Conservation (phyloP, 2,113 vertebrate genomes). For the Vombatus ursinus region DNA sequence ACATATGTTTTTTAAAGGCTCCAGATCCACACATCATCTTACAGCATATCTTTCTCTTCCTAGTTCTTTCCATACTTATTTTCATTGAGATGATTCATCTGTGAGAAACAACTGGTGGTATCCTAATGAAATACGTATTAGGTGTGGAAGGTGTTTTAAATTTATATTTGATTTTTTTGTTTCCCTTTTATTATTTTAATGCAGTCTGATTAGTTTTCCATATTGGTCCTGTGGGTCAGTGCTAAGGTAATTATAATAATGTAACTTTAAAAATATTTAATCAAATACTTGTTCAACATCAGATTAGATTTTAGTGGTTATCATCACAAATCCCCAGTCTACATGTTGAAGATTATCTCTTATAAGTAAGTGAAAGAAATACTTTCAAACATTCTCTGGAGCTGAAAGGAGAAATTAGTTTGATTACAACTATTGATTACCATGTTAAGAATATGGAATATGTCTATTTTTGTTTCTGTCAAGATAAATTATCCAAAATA, state of each 20-base stretch:
- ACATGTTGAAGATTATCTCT: neutral
- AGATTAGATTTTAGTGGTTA: conserved; percentile 5
- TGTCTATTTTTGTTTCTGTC: neutral
- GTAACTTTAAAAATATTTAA: conserved; percentile 24
- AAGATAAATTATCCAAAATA: neutral
- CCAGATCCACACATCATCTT: neutral
- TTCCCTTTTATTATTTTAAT: conserved; percentile 16
- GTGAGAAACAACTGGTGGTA: neutral
- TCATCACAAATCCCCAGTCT: neutral
- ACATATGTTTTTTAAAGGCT: neutral
- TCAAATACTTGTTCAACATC: neutral
- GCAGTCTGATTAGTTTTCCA: neutral
- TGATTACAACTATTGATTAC: neutral
- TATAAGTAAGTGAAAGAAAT: neutral
- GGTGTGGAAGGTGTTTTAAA: neutral
- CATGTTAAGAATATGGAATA: neutral
- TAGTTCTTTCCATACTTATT: neutral
- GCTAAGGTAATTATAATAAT: neutral
- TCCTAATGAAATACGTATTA: conserved; percentile 3
- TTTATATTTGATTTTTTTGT: conserved; percentile 23
- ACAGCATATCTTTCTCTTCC: neutral
- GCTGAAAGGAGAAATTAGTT: neutral
- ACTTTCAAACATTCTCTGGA: neutral
- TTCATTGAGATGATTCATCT: conserved; percentile 12
- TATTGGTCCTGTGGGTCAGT: neutral